Conservation (phyloP, 2,888 invertebrate species). For the Xestia rhomboidea region DNA sequence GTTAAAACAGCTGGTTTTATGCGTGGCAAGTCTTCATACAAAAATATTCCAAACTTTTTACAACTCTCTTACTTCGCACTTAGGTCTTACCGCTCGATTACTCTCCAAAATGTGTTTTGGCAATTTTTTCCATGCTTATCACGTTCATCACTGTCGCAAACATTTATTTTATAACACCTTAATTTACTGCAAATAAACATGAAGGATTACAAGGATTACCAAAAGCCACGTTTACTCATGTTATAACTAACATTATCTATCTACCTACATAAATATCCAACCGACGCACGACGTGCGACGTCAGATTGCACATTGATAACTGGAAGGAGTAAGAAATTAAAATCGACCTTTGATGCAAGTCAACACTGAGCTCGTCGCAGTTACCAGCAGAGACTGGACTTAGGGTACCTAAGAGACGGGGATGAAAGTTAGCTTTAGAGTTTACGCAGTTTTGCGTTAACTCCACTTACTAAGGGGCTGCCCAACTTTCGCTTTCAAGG, state of each 20-base stretch:
- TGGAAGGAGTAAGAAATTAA: not conserved
- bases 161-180: constrained; percentile 18
- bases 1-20: not conserved
- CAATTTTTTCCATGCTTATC: not conserved
- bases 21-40: not conserved
- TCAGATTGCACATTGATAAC: not conserved
- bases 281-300: not conserved
- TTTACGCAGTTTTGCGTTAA: not conserved
- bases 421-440: not conserved
- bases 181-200: constrained; percentile 26
- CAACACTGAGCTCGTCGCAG: not conserved
- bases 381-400: not conserved
- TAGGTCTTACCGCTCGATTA: not conserved
- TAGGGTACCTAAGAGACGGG: not conserved
- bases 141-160: constrained; percentile 2
- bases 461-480: not conserved
- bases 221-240: constrained; percentile 9
- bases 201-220: constrained; percentile 34
- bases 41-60: not conserved
- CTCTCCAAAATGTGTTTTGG: not conserved
- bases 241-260: not conserved
- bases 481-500: not conserved
- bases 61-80: not conserved
- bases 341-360: not conserved
- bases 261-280: not conserved